Evolutionary conservation across 2,113 vertebrate genomes (phyloP), one percentile per base, ranked within the genome.

Genomic region (Stegostoma tigrinum): DNA sequence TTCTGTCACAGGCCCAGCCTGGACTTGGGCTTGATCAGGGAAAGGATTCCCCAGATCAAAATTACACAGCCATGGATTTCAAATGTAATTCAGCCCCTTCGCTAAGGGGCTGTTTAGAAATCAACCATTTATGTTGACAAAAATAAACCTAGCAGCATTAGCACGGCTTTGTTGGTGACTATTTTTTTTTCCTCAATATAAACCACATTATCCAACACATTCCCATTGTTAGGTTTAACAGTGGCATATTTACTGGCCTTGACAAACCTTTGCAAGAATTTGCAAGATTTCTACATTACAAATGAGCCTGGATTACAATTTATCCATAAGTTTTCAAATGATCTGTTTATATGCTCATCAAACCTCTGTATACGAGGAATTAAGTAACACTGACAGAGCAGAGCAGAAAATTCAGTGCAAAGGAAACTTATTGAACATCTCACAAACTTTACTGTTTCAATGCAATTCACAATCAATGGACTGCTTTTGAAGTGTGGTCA

Each of bases 341-440:
- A 83, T 83, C 78, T 83, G 78, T n/a, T 83, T 83, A 83, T 17
- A 83, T 17, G n/a, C n/a, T 83, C 78, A 83, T 83, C 78, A 83
- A 83, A 83, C 19, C n/a, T 83, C n/a, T 17, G 55, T 61, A 12
- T 61, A 10, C 55, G 1, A 61, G 12, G 55, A 61, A 61, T 61
- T 61, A 61, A 61, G 7, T 12, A 12, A 61, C 55, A 61, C 55
- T 61, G 55, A 61, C 55, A 12, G 68, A 70, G 21, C 23, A 70
- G n/a, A 83, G 78, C n/a, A 5, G n/a, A 38, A 83, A 42, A 83
- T 68, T 17, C 15, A 3, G 4, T 23, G 21, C 17, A 68, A 68
- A 68, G 8, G 34, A 75, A 34, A 34, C 34, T n/a, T 75, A 30
- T 1, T 27, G 6, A 75, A 34, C 70, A 2, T 68, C 17, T 68